phyloP scores from a whole-genome alignment of 2,797 vertebrate species.

The Lagodon rhomboides region DNA sequence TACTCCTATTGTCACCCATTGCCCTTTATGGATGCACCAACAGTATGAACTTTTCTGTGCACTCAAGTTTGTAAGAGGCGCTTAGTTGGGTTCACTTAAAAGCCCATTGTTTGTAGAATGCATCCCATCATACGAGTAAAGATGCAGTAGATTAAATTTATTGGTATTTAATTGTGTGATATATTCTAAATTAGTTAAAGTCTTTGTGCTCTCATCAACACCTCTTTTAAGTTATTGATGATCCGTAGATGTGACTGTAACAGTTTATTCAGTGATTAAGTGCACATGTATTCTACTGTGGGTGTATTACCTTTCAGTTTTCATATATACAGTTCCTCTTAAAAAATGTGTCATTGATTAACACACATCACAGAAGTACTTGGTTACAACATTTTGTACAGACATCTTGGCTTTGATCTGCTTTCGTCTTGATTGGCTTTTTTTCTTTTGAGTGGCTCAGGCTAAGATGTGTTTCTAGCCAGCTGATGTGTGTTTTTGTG shows the following conservation, averaged over 20 bases:
- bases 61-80: neutral
- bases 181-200: neutral
- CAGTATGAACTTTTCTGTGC: neutral
- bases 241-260: neutral
- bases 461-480: constrained; percentile 39
- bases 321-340: neutral
- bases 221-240: neutral
- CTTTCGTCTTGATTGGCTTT: neutral
- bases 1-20: neutral
- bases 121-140: neutral
- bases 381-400: neutral
- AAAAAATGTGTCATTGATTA: neutral
- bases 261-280: neutral
- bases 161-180: neutral
- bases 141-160: neutral
- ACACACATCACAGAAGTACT: neutral
- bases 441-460: constrained; percentile 7
- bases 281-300: neutral
- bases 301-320: neutral
- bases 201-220: neutral
- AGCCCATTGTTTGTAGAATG: neutral
- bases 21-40: neutral
- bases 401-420: constrained; percentile 2
- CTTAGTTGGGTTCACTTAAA: neutral
- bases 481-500: constrained; percentile 61